phyloP scores from a whole-genome alignment of 1,140 invertebrate species.

The Himalopsyche phryganea region DNA sequence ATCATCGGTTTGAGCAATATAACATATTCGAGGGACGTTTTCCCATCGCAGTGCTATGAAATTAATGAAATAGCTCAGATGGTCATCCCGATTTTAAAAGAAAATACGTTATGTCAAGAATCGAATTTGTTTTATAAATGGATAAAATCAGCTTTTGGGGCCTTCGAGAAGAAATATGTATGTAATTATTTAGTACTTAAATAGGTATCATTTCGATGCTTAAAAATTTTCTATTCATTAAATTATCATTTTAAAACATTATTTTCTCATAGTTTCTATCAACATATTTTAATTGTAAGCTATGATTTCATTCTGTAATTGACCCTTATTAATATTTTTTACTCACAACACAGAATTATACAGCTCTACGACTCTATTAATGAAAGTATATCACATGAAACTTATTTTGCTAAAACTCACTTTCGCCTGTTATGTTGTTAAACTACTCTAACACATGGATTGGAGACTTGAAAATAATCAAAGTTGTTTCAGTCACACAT shows the following conservation, averaged over 20 bases:
- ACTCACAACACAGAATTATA: neutral
- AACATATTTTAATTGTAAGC: neutral
- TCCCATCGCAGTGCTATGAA: constrained; percentile 2
- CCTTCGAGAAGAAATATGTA: constrained; percentile 25
- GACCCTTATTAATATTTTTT: neutral
- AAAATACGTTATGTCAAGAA: neutral
- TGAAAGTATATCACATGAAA: neutral
- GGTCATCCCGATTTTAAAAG: constrained; percentile 7
- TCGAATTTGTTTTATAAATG: constrained; percentile 6
- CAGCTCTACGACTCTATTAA: neutral
- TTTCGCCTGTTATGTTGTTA: neutral
- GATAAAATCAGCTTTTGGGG: constrained; percentile 6
- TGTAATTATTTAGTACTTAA: neutral
- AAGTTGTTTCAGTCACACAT: too few relatives aligned
- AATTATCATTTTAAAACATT: neutral
- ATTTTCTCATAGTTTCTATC: neutral
- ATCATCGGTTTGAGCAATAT: constrained; percentile 5
- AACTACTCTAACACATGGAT: too few relatives aligned
- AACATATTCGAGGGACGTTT: neutral
- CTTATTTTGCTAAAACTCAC: neutral
- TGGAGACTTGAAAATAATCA: too few relatives aligned
- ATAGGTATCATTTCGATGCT: neutral
- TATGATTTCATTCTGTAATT: too few relatives aligned
- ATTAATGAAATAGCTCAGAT: constrained; percentile 1
- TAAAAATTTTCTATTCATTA: neutral